phyloP scores from a whole-genome alignment of 2,113 vertebrate genomes.

The Catagonus wagneri region DNA sequence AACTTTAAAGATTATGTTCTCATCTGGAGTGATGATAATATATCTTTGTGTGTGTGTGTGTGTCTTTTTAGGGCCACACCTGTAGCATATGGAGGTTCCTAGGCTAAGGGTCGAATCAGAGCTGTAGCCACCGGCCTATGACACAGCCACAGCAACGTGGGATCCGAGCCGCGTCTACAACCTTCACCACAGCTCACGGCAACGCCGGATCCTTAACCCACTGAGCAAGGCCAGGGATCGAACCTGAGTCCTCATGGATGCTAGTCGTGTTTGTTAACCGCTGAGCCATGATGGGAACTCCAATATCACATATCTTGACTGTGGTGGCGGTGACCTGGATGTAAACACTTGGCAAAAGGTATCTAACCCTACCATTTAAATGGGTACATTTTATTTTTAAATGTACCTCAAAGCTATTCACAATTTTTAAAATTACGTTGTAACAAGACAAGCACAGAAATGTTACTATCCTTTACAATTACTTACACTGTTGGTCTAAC shows the following conservation, averaged over 20 bases:
- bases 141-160: too few species aligned
- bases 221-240: too few species aligned
- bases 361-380: not conserved
- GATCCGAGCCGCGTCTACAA: too few species aligned
- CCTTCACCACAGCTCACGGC: too few species aligned
- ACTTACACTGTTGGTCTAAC: not conserved
- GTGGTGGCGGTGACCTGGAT: not conserved
- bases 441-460: not conserved
- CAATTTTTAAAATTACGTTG: not conserved
- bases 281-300: too few species aligned
- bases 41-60: not conserved
- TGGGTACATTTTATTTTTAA: not conserved
- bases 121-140: too few species aligned
- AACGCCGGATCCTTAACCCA: too few species aligned
- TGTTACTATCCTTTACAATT: slow-evolving; percentile 15
- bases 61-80: too few species aligned
- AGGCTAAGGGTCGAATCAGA: too few species aligned
- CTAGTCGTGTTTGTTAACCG: too few species aligned
- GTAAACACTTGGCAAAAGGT: not conserved
- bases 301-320: not conserved
- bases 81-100: too few species aligned
- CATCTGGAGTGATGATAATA: not conserved
- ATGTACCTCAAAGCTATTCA: slow-evolving; percentile 25
- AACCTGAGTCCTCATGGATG: not conserved
- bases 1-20: slow-evolving; percentile 29